Evolutionary conservation across 2,797 vertebrate genomes (phyloP).

Genomic region (Syngnathus acus): DNA sequence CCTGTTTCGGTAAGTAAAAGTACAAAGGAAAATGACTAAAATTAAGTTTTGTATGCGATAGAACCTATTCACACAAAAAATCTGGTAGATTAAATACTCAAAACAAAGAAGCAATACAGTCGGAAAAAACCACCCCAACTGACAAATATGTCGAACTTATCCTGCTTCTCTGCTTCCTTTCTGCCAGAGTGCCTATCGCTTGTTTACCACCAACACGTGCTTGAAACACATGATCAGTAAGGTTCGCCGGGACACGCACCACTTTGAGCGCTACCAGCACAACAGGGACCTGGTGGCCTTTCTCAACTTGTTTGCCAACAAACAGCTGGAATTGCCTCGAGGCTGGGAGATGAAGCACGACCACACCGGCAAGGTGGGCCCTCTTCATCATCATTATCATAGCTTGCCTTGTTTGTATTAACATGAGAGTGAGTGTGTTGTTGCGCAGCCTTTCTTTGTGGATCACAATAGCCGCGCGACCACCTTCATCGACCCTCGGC

Average conservation of each 20-base stretch:
- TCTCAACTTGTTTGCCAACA: slow-evolving; percentile 91
- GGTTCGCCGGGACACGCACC: slow-evolving; percentile 76
- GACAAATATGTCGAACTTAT: background rate
- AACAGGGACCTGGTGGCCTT: slow-evolving; percentile 90
- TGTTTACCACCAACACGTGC: slow-evolving; percentile 89
- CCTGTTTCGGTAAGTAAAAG: too few species aligned
- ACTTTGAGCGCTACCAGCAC: slow-evolving; percentile 94
- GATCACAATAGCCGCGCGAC: slow-evolving; percentile 92
- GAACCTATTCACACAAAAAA: too few species aligned
- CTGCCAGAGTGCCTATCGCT: slow-evolving; percentile 83
- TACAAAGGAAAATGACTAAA: too few species aligned
- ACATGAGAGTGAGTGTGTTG: background rate
- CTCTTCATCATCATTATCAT: background rate
- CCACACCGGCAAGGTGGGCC: slow-evolving; percentile 84
- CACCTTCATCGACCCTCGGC: slow-evolving; percentile 91
- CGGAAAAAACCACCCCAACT: background rate
- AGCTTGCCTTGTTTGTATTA: background rate
- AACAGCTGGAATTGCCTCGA: slow-evolving; percentile 86
- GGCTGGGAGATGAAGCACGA: slow-evolving; percentile 97
- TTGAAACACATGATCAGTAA: slow-evolving; percentile 89
- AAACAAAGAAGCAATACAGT: background rate
- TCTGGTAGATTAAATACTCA: background rate
- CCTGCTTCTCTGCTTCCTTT: background rate
- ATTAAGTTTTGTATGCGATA: too few species aligned
- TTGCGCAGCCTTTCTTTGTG: slow-evolving; percentile 85